These are phyloP conservation scores for Leucopsar rothschildi DNA, from an alignment of 2,113 vertebrate genomes.

Conservation along the genomic window DNA sequence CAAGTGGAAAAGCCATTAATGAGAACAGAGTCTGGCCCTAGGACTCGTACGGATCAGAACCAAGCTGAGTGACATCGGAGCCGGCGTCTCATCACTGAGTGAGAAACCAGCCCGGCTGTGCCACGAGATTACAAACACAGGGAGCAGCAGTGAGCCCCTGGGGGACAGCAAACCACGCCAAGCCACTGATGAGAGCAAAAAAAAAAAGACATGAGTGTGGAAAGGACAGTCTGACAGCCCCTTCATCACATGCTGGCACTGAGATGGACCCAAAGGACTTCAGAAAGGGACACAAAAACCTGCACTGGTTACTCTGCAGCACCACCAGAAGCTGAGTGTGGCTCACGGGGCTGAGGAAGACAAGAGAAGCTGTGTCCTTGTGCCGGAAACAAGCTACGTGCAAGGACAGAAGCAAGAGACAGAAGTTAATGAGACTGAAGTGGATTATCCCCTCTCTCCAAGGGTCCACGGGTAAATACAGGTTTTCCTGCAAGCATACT, in stretches of 20 bases:
- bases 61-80: background rate
- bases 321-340: background rate
- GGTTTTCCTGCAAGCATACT: slow-evolving; percentile 10
- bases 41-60: background rate
- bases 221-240: background rate
- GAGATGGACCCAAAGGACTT: background rate
- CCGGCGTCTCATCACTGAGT: accelerated
- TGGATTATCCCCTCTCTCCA: background rate
- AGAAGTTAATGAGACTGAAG: background rate
- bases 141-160: background rate
- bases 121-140: background rate
- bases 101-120: accelerated
- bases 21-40: background rate
- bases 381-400: background rate
- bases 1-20: background rate
- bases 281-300: background rate
- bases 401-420: background rate
- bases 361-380: background rate
- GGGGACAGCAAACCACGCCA: background rate
- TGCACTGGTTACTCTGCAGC: background rate
- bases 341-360: background rate
- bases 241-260: accelerated
- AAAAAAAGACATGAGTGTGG: accelerated
- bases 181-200: background rate
- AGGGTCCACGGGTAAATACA: background rate